Evolutionary conservation across 2,888 invertebrate genomes (phyloP).

Genomic region (Andrena hattorfiana): DNA sequence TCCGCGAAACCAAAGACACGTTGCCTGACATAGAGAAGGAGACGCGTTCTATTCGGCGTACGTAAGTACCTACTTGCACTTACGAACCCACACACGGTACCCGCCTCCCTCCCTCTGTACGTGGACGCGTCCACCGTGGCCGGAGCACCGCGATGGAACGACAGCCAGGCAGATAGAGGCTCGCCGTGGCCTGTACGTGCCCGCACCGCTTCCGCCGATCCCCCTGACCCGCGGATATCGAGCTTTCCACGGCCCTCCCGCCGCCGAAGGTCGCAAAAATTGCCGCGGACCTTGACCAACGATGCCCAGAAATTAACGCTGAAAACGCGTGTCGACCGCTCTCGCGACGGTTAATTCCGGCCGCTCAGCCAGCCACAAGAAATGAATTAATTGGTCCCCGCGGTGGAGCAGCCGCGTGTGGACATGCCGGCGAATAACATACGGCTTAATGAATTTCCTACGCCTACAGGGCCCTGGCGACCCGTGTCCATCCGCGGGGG

Average conservation of each 20-base stretch:
- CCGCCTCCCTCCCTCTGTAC: conserved; percentile 12
- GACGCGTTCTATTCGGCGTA: conserved; percentile 75
- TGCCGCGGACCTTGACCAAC: not conserved
- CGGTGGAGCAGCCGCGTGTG: conserved; percentile 35
- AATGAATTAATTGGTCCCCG: conserved; percentile 65
- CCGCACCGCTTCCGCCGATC: conserved; percentile 53
- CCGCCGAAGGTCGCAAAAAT: conserved; percentile 25
- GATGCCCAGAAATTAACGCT: conserved; percentile 3
- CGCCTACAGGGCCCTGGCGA: conserved; percentile 56
- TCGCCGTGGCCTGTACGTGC: conserved; percentile 57
- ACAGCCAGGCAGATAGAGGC: conserved; percentile 59
- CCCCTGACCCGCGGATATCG: conserved; percentile 44
- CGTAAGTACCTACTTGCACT: conserved; percentile 70
- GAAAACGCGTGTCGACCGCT: not conserved
- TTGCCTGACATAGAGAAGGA: conserved; percentile 75
- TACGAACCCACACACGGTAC: conserved; percentile 49
- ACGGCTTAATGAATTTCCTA: conserved; percentile 63
- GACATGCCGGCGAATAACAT: conserved; percentile 56
- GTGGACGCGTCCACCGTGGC: conserved; percentile 40
- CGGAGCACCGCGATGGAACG: conserved; percentile 49
- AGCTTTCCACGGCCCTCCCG: conserved; percentile 25
- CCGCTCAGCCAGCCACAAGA: conserved; percentile 17
- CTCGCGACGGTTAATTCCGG: not conserved
- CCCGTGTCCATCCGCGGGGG: conserved; percentile 29
- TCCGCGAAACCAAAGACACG: conserved; percentile 81